Evolutionary conservation across 2,113 vertebrate genomes (phyloP), one percentile per base, ranked within the genome.

Genomic region (Archilochus colubris): DNA sequence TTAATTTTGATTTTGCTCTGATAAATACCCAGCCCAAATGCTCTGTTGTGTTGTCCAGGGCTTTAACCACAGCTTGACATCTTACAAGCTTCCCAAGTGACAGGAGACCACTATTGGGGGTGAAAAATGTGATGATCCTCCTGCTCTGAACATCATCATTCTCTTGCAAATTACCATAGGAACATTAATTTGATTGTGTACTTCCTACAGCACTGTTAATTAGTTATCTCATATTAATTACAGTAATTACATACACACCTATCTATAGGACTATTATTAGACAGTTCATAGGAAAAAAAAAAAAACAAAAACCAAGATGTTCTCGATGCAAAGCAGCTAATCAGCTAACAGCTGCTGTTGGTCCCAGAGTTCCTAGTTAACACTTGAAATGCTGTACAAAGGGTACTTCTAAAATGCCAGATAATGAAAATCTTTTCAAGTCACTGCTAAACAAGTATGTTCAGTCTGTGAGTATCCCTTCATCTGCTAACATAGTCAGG

Each of bases 151-250:
- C 57, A 87, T 76, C 63, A 81, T 81, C 15, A 82, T 92, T 93
- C 82, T 86, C 73, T 84, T 94, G 54, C 54, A 90, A 82, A 88
- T 82, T 96, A 57, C 87, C 82, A 61, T 38, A 95, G 84, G 81
- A 96, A 83, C 93, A 94, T 95, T 95, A 96, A 92, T 96, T 91
- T 91, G 88, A 95, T 94, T 95, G 86, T 95, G 83, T 95, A 82
- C 64, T 91, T 95, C 94, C 92, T 96, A 86, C 81, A 92, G 68
- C 51, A 91, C 85, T 57, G 70, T 93, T 96, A 94, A 95, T 97
- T 95, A 88, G 86, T 94, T 95, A 94, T 88, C 89, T 96, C 92
- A 74, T 96, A 95, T 94, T 97, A 97, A 94, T 97, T 95, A 97
- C 63, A 96, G 68, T 63, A 96, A 97, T 97, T 94, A 91, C 82